Evolutionary conservation across 53 echinoderm and acorn worm species (phyloP).

Genomic region (Apostichopus leukothele): DNA sequence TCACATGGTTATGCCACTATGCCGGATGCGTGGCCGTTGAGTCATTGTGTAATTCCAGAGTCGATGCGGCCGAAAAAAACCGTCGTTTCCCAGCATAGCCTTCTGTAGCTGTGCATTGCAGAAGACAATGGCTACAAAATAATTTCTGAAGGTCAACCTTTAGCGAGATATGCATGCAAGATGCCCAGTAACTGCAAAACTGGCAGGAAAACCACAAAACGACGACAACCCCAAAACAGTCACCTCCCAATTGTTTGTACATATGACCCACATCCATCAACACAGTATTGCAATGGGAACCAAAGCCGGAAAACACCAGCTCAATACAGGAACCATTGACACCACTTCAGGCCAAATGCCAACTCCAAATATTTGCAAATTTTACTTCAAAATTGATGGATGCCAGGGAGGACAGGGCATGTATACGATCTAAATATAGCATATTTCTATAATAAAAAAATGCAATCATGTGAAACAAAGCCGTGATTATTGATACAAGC

Average conservation of each 20-base stretch:
- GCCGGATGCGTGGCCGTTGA: no score
- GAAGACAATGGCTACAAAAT: no score
- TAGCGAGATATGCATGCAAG: no score
- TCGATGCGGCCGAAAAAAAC: no score
- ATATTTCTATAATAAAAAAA: neutral
- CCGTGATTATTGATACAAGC: neutral
- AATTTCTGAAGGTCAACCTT: no score
- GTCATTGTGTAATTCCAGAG: no score
- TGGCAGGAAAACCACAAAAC: conserved; percentile 34
- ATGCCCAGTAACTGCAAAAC: neutral
- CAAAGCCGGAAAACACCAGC: neutral
- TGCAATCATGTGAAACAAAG: neutral
- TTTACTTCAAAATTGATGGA: conserved; percentile 8
- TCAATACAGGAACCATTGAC: conserved; percentile 38
- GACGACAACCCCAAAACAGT: neutral
- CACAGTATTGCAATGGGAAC: conserved; percentile 11
- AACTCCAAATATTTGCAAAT: conserved; percentile 46
- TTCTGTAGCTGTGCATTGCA: no score
- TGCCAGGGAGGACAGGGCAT: neutral
- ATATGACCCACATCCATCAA: conserved; percentile 15
- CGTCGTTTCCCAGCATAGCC: no score
- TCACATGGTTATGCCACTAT: no score
- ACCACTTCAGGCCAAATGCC: conserved; percentile 31
- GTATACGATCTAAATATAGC: conserved; percentile 3
- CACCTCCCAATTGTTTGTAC: conserved; percentile 15